Evolutionary conservation across 2,113 vertebrate genomes (phyloP).

Genomic region (Balaeniceps rex): DNA sequence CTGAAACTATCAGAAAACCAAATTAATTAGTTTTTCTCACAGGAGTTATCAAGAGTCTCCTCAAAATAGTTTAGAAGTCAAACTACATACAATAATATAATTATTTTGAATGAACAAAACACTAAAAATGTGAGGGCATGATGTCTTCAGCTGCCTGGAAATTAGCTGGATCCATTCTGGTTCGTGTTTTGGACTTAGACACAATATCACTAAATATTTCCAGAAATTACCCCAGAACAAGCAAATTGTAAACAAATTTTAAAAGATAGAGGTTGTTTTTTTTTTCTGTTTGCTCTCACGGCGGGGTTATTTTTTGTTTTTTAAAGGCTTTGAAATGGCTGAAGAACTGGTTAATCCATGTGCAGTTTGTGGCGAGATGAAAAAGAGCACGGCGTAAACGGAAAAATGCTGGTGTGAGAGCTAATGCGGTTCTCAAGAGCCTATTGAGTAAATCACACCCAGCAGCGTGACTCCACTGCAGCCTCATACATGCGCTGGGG

Average conservation of each 20-base stretch:
- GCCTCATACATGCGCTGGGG: not conserved
- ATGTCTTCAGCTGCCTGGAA: not conserved
- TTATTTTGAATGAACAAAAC: not conserved
- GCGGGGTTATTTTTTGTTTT: not conserved
- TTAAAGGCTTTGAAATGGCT: not conserved
- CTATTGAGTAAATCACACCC: not conserved
- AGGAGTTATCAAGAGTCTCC: not conserved
- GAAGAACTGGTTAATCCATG: not conserved
- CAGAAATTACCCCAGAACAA: not conserved
- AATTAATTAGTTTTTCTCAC: not conserved
- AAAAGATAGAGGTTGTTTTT: not conserved
- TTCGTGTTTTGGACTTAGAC: not conserved
- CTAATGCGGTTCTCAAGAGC: not conserved
- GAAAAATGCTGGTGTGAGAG: not conserved
- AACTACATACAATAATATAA: not conserved
- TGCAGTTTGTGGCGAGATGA: not conserved
- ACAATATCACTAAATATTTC: not conserved
- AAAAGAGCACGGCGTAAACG: not conserved
- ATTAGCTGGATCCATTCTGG: not conserved
- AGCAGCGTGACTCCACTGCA: not conserved
- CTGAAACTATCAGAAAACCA: not conserved
- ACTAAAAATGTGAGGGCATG: not conserved
- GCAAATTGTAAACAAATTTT: not conserved
- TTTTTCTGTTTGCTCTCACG: not conserved
- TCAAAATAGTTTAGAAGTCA: constrained; percentile 8